A percentile compares a stretch with the other conserved stretches of the same genome.
Evolutionary conservation across 2,113 vertebrate species (phyloP).

Genomic region (Triplophysa dalaica): DNA sequence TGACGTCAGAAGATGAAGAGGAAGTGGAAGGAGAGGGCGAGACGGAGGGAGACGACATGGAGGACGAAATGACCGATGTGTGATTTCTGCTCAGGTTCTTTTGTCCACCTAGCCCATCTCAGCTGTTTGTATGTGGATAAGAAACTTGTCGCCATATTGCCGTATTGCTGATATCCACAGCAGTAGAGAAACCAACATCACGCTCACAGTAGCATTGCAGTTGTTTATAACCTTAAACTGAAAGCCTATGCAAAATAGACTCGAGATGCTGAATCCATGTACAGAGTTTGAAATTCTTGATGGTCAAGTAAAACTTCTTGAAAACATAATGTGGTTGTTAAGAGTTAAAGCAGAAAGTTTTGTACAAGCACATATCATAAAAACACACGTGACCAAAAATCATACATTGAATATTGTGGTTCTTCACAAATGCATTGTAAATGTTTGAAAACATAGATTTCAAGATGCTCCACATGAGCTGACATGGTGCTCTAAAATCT

Average conservation of each 20-base stretch:
- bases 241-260: conserved; percentile 35
- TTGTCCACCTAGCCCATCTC: background rate
- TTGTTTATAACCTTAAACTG: conserved; percentile 13
- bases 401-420: background rate
- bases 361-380: background rate
- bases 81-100: conserved; percentile 65
- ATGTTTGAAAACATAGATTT: background rate
- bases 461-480: background rate
- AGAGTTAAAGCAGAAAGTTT: background rate
- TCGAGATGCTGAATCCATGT: background rate
- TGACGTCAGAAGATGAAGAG: conserved; percentile 94
- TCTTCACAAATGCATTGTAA: background rate
- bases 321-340: background rate
- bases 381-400: background rate
- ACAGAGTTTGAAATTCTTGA: background rate
- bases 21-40: conserved; percentile 80
- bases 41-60: conserved; percentile 88
- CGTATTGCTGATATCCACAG: background rate
- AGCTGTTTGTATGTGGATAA: conserved; percentile 16
- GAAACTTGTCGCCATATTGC: background rate
- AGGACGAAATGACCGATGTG: conserved; percentile 98
- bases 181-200: conserved; percentile 8
- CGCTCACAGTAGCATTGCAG: conserved; percentile 15
- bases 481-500: background rate
- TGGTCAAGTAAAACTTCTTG: background rate